Base-by-base conservation (phyloP, 1,140 invertebrate genomes). In the Philotrypesis tridentata region DNA sequence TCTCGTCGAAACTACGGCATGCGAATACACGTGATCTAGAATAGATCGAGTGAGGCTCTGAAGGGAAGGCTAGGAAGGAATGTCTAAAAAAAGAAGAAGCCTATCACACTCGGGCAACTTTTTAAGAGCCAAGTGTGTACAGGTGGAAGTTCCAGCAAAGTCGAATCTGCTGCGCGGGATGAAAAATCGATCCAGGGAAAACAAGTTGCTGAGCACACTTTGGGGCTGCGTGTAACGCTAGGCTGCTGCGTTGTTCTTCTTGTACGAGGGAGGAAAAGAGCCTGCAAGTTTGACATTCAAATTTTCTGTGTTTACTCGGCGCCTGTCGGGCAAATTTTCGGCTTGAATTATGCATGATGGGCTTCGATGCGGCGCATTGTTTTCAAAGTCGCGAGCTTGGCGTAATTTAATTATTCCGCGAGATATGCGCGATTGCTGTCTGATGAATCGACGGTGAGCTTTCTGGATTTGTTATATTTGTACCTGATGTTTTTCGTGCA, bases 31-130 rank as follows among this genome's bases (percentile, higher is more conserved):
- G 61, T 0, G 27, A 25, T 5, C 9, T 25, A 17, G 23, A 29
- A 1, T 65, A 17, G 61, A 60, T 40, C 67, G 80, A 80, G 80
- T 70, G 55, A 79, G 48, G 6, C 48, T 55, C 21, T 7, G 21
- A 14, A 43, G 40, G 40, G 40, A 43, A 14, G 33, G 77, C 55
- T 77, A 37, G 77, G 82, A 55, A 84, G 83, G 74, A 63, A 72
- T 60, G 48, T 76, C 83, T 81, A 65, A 82, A 74, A 48, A 29
- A 75, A 82, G 71, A 82, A 82, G 71, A 82, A 75, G 23, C 21
- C 48, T 17, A n/a, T 14, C 21, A n/a, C 14, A 21, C 48, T 55
- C 21, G 48, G 0, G 17, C 17, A 55, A 55, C 2, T 55, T 55
- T 55, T 55, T 25, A 2, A 17, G 43, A 48, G n/a, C n/a, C 60